Base-by-base conservation (phyloP, 2,888 invertebrate species). In the Sarcophaga rosellei region DNA sequence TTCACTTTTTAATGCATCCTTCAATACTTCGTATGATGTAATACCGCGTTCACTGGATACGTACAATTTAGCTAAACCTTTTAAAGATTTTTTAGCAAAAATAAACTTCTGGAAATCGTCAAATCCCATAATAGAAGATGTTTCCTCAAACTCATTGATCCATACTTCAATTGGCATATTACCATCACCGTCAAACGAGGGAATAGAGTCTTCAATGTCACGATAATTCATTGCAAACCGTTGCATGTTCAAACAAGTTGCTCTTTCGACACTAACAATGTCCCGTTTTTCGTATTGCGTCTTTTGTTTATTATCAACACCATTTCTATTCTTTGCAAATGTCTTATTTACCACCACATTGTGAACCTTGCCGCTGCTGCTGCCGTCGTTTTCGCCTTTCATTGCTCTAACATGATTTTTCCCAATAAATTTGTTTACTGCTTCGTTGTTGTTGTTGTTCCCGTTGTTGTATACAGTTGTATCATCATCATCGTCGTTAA, bases 161-260 rank as follows among this genome's bases (percentile, higher is more conserved):
- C 76, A 81, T 63, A 17, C 20, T 12, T 59, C 63, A 44, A 85
- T 47, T 20, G 84, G 59, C 23, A 78, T 57, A 63, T 15, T 72
- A 53, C 44, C 65, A 68, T 17, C 20, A n/a, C 78, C 81, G 53
- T 77, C 81, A 59, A 81, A 81, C n/a, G 84, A 75, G 21, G 74
- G 62, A 66, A 87, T 76, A n/a, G 82, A 81, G 21, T 85, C 81
- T 59, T 83, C 85, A 63, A 87, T 75, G 57, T 82, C 68, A 44
- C 11, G 77, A 62, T 47, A 85, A 21, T 44, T 74, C 20, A 62
- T 45, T 68, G 68, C 68, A 47, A 68, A 68, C 4, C 68, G 45
- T 45, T 68, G 68, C 68, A 68, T 68, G 47, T 68, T 68, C 4
- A 47, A 21, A 68, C 68, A 47, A 12, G 68, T 25, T 21, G 21